Evolutionary conservation across 1,140 invertebrate genomes (phyloP).

Genomic region (Pogonomyrmex barbatus): DNA sequence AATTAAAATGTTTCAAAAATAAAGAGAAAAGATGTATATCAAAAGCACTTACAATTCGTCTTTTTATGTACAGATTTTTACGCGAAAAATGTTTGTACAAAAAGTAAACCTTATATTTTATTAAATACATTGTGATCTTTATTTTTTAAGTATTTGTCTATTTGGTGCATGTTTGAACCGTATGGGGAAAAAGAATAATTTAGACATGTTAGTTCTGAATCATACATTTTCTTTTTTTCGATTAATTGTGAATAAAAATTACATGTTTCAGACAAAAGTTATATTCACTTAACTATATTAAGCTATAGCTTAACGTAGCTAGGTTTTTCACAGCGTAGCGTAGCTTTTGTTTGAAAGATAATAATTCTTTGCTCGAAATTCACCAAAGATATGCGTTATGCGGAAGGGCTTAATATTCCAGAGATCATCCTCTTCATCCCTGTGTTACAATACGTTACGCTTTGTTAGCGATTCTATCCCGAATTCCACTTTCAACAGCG

Average conservation of each 20-base stretch:
- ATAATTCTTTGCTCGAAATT: not conserved
- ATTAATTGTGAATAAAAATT: not conserved
- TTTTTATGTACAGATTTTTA: not conserved
- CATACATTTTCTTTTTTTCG: not conserved
- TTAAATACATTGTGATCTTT: not conserved
- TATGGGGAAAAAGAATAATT: not conserved
- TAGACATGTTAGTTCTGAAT: not conserved
- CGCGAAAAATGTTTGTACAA: not conserved
- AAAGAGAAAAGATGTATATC: not conserved
- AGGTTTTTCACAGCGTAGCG: not conserved
- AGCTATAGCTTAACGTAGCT: no score
- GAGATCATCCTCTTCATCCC: not conserved
- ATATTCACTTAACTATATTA: not conserved
- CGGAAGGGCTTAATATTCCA: not conserved
- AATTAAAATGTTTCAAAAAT: not conserved
- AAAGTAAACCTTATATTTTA: not conserved
- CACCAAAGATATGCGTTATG: not conserved
- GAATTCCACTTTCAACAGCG: slow-evolving; percentile 7
- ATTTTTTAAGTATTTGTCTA: not conserved
- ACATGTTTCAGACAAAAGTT: not conserved
- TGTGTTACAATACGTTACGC: not conserved
- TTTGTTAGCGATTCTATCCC: not conserved
- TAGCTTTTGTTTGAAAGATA: not conserved
- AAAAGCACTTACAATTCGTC: not conserved
- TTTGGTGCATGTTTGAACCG: not conserved